Evolutionary conservation across 2,888 invertebrate species (phyloP).

Genomic region (Leptopilina syphax): DNA sequence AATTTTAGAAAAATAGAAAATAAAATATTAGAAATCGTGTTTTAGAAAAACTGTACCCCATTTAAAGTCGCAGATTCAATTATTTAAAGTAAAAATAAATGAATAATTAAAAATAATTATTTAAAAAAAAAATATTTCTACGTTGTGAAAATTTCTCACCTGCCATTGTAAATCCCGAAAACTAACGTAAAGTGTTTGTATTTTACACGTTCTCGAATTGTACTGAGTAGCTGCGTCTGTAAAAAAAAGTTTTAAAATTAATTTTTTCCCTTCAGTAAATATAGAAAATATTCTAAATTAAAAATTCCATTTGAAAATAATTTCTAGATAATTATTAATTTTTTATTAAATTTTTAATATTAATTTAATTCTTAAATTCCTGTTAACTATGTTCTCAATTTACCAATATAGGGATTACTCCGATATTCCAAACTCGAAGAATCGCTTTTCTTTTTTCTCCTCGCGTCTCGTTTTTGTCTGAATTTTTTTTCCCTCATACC

Average conservation of each 20-base stretch:
- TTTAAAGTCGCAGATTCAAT: too few species aligned
- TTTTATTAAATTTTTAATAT: too few species aligned
- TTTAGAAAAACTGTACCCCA: too few species aligned
- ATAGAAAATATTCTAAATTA: not conserved
- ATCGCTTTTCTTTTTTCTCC: conserved; percentile 79
- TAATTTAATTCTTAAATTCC: too few species aligned
- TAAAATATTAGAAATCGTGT: too few species aligned
- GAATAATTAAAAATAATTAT: too few species aligned
- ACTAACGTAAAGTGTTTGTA: conserved; percentile 94
- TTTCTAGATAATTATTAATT: too few species aligned
- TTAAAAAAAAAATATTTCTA: too few species aligned
- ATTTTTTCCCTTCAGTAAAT: too few species aligned
- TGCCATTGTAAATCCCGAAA: conserved; percentile 94
- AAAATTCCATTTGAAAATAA: not conserved
- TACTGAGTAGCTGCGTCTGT: conserved; percentile 68
- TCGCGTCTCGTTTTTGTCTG: conserved; percentile 79
- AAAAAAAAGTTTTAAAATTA: conserved; percentile 31
- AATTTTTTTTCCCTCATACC: conserved; percentile 79
- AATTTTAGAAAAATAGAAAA: too few species aligned
- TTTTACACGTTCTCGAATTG: conserved; percentile 87
- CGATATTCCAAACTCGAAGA: conserved; percentile 76
- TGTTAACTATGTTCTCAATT: conserved; percentile 26
- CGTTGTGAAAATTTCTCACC: conserved; percentile 75
- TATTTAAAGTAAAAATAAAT: too few species aligned
- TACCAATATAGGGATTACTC: conserved; percentile 80